Evolutionary conservation across 30 jellyfish, hydroid and myxozoan genomes (phyloP).

Genomic region (Cassiopea andromeda): DNA sequence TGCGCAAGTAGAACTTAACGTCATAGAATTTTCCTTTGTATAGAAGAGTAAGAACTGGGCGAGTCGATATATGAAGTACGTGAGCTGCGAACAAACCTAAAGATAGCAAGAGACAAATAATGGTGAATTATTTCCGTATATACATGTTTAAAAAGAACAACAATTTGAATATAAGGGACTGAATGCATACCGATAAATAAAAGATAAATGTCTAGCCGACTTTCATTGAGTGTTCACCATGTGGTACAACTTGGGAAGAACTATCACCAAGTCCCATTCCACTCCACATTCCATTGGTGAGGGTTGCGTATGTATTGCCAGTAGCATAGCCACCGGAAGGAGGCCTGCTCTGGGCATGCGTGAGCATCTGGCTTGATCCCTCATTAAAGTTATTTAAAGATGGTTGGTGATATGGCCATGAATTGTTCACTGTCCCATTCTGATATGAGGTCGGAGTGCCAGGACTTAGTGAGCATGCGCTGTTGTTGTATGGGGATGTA

Average conservation of each 20-base stretch:
- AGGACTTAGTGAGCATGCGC: constrained; percentile 97
- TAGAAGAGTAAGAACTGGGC: too few species aligned
- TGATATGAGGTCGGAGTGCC: constrained; percentile 96
- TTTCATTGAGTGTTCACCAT: constrained; percentile 95
- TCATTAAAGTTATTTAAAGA: constrained; percentile 76
- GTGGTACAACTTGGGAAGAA: constrained; percentile 84
- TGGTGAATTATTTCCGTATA: too few species aligned
- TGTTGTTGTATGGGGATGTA: constrained; percentile 88
- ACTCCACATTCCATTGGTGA: constrained; percentile 89
- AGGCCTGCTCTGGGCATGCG: constrained; percentile 82
- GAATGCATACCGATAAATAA: constrained; percentile 23
- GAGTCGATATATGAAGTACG: too few species aligned
- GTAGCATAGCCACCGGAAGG: constrained; percentile 72
- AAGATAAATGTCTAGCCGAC: constrained; percentile 70
- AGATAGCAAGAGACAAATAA: too few species aligned
- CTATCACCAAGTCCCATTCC: constrained; percentile 84
- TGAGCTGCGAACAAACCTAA: too few species aligned
- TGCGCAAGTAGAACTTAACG: too few species aligned
- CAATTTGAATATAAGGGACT: too few species aligned
- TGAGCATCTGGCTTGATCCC: constrained; percentile 69
- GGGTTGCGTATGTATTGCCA: constrained; percentile 77
- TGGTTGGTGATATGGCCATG: constrained; percentile 98
- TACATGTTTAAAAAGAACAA: too few species aligned
- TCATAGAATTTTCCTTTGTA: too few species aligned
- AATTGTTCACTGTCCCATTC: constrained; percentile 90